Percentiles rank a stretch among this genome's conserved stretches.
These are phyloP conservation scores for Oplegnathus fasciatus DNA, from an alignment of 2,113 vertebrate genomes.

Conservation along the genomic window DNA sequence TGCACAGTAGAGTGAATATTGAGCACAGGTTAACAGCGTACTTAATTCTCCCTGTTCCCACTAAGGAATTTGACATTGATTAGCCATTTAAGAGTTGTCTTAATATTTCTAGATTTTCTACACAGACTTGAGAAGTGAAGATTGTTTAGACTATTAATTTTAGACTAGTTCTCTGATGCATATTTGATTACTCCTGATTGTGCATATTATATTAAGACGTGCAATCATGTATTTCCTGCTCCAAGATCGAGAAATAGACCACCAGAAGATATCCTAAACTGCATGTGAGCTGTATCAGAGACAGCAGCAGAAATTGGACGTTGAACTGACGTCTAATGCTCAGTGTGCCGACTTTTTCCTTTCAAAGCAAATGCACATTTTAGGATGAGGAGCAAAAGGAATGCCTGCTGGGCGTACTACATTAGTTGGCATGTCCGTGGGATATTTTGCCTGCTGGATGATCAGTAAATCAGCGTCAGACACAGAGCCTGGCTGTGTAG, in stretches of 20 bases:
- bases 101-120: background rate
- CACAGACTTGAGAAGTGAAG: background rate
- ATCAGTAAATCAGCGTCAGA: constrained; percentile 60
- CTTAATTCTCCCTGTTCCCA: background rate
- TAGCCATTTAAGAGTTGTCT: background rate
- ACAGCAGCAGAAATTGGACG: background rate
- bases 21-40: background rate
- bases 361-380: constrained; percentile 34
- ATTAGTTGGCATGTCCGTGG: constrained; percentile 59
- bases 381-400: constrained; percentile 34
- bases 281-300: background rate
- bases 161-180: background rate
- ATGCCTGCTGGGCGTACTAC: constrained; percentile 9
- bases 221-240: background rate
- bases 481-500: constrained; percentile 27
- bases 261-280: background rate
- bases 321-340: background rate
- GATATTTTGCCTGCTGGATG: constrained; percentile 59
- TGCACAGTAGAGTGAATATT: constrained; percentile 13
- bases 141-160: background rate
- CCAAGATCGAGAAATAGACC: background rate
- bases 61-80: background rate
- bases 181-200: background rate
- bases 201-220: background rate
- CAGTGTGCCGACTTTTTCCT: constrained; percentile 3